Base-by-base conservation (phyloP, 2,113 vertebrate species). In the Nothocercus nigrocapillus region DNA sequence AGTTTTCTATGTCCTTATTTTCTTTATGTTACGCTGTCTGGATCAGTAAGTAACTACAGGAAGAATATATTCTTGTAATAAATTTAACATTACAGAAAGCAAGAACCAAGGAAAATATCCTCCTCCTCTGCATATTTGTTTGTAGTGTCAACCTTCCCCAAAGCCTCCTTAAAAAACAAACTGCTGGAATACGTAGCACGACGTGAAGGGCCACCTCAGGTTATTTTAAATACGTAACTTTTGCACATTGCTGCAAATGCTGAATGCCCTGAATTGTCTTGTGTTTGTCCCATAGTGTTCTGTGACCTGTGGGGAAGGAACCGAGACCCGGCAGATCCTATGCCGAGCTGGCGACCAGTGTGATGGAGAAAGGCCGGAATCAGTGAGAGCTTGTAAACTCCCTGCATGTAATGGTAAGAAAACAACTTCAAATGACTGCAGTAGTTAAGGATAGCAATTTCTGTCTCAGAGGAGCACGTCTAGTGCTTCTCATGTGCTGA, bases 271-370 rank as follows among this genome's bases (percentile, higher is more conserved):
- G 45, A 92, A 8, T 20, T n/a, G 40, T 18, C 34, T 16, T 5
- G 10, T 80, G 54, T 94, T 76, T 94, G 72, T 79, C 63, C 40
- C 49, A 0, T 61, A 99, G 99, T 99, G 99, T 74, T 99, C 99
- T 0, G 99, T 99, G 85, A 99, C 98, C 34, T 99, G 99, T 2
- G 99, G 99, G 2, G 99, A 99, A 88, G 99, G 99, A 22, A 98
- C 98, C 0, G 98, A 99, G 89, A 97, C 96, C 67, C 98, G 99
- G 44, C 96, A 98, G 94, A 98, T 99, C 42, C 97, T 98, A 4
- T 99, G 99, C 88, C 98, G 98, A 2, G 97, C 98, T 0, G 98
- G 98, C 34, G 98, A 99, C 82, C 98, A 97, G 3, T 99, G 99
- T 8, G 94, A 95, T 0, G 98, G 99, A 3, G 99, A 99, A 3